Base-by-base conservation (phyloP, 2,888 invertebrate genomes). In the Charanyca ferruginea region DNA sequence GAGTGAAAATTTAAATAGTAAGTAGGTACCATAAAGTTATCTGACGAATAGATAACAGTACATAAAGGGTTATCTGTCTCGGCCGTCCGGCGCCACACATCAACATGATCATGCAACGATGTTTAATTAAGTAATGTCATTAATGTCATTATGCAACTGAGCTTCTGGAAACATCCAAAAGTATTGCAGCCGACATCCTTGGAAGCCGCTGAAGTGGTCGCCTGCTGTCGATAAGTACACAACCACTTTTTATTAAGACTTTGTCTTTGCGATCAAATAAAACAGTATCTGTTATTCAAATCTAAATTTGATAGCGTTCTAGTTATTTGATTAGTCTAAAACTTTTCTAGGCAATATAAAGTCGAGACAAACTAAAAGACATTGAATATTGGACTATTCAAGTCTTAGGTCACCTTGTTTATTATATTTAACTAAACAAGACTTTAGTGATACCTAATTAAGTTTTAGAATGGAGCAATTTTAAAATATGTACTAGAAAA, bases 51-150 rank as follows among this genome's bases (percentile, higher is more conserved):
- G 49, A 42, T 44, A 60, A 49, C 45, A 41, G 20, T 20, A 53
- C 23, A 42, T 73, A 18, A 22, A 73, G 61, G 73, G 78, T 74
- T 74, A 78, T 74, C 74, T n/a, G 38, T 22, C 48, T 8, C 57
- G 41, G 18, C 45, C 35, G 53, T 28, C 74, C 32, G 74, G 60
- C 73, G 74, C 67, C 74, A 47, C 44, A 60, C 72, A 71, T 59
- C 44, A 25, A 71, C 53, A 51, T n/a, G 35, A 41, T 53, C 23
- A 42, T 51, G 55, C 38, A 72, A 35, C 32, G 7, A 73, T 47
- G 55, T 41, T 73, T 48, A 51, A 77, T 72, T n/a, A n/a, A n/a
- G n/a, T n/a, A n/a, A n/a, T n/a, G n/a, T n/a, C n/a, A n/a, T n/a
- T 42, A 63, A 63, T 49, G 32, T 20, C 28, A 65, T 59, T 73